Percentiles rank a stretch among this genome's conserved stretches.
Evolutionary conservation across 2,888 invertebrate species (phyloP).

Genomic region (Carpatolechia fugitivella): DNA sequence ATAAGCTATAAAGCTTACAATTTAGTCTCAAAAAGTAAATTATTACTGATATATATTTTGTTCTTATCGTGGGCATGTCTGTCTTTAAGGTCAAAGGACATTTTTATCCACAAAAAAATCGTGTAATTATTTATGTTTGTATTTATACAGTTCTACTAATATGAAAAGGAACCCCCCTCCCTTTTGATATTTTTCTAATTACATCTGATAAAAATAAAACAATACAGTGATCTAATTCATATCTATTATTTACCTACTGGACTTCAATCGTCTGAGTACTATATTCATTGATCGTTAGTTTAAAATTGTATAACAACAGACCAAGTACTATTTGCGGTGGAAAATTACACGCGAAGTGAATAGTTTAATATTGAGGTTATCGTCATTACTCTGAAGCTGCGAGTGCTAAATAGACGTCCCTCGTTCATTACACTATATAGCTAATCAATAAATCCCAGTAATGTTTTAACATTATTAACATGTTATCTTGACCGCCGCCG

Average conservation of each 20-base stretch:
- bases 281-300: background rate
- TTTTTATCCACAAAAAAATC: too few species aligned
- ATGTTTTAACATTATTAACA: constrained; percentile 8
- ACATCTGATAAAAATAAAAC: too few species aligned
- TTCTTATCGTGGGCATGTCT: too few species aligned
- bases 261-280: constrained; percentile 20
- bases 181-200: too few species aligned
- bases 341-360: constrained; percentile 53
- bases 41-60: too few species aligned
- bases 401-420: constrained; percentile 33
- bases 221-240: too few species aligned
- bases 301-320: background rate
- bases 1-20: too few species aligned
- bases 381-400: constrained; percentile 37
- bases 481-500: constrained; percentile 12
- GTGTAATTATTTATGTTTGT: too few species aligned
- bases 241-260: background rate
- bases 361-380: constrained; percentile 57
- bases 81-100: too few species aligned
- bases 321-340: constrained; percentile 33
- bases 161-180: too few species aligned
- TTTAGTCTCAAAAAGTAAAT: too few species aligned
- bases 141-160: too few species aligned
- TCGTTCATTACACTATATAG: constrained; percentile 42
- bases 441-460: constrained; percentile 37